Evolutionary conservation across 2,797 vertebrate species (phyloP).

Genomic region (Emydoidea blandingii): DNA sequence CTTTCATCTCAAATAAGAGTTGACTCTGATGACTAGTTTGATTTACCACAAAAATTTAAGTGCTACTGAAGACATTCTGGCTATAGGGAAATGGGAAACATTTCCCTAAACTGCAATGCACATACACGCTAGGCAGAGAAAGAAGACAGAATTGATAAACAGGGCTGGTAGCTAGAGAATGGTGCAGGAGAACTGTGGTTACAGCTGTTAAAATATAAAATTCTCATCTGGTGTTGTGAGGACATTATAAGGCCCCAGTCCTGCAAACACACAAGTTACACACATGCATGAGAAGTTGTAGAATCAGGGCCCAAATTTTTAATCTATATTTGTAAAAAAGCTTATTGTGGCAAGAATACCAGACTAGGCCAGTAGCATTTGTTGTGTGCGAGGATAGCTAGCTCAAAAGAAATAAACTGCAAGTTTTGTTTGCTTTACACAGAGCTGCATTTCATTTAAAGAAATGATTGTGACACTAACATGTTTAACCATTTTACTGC

Average conservation of each 20-base stretch:
- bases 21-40: not conserved
- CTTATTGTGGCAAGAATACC: not conserved
- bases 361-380: not conserved
- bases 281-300: not conserved
- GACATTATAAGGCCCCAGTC: too few species aligned
- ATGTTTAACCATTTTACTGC: not conserved
- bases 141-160: not conserved
- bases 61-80: not conserved
- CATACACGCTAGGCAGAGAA: not conserved
- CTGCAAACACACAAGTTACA: too few species aligned
- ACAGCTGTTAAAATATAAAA: not conserved
- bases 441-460: not conserved
- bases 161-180: not conserved
- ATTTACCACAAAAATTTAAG: not conserved
- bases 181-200: not conserved
- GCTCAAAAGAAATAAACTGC: not conserved
- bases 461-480: not conserved
- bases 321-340: not conserved
- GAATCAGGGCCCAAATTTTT: not conserved
- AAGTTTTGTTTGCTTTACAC: not conserved
- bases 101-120: not conserved
- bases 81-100: not conserved
- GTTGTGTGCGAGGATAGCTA: not conserved
- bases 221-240: not conserved
- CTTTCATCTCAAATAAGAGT: not conserved